Evolutionary conservation across 2,797 vertebrate species (phyloP).

Genomic region (Acomys russatus): DNA sequence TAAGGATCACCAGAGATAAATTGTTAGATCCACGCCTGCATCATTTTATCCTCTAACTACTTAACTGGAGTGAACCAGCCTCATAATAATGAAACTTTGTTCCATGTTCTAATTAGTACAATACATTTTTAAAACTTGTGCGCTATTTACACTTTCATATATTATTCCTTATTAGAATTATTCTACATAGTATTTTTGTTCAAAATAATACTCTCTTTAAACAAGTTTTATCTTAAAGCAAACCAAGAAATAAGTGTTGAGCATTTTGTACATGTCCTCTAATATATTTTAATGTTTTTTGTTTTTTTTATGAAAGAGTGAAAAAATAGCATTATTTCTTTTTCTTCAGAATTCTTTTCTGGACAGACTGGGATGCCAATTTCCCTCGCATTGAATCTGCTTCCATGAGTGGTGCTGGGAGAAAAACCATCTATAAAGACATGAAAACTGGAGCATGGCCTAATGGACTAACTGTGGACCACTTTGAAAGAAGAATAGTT

Average conservation of each 20-base stretch:
- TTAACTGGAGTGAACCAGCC: not conserved
- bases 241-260: not conserved
- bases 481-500: constrained; percentile 98
- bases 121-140: not conserved
- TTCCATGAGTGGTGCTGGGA: constrained; percentile 96
- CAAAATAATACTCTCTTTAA: not conserved
- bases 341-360: constrained; percentile 95
- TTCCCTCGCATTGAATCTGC: constrained; percentile 99
- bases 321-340: constrained; percentile 8
- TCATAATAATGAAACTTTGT: not conserved
- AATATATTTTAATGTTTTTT: not conserved
- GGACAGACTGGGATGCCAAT: constrained; percentile 99
- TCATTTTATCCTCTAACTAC: not conserved
- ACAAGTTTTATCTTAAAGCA: not conserved
- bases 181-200: not conserved
- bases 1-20: not conserved
- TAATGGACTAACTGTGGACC: constrained; percentile 98
- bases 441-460: constrained; percentile 99
- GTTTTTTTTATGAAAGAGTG: not conserved
- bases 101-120: not conserved
- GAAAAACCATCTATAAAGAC: constrained; percentile 97
- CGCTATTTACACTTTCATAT: not conserved
- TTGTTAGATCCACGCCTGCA: not conserved
- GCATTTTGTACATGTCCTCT: not conserved
- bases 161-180: not conserved